Evolutionary conservation across 2,113 vertebrate species (phyloP).

Genomic region (Tricholaema leucomelas): DNA sequence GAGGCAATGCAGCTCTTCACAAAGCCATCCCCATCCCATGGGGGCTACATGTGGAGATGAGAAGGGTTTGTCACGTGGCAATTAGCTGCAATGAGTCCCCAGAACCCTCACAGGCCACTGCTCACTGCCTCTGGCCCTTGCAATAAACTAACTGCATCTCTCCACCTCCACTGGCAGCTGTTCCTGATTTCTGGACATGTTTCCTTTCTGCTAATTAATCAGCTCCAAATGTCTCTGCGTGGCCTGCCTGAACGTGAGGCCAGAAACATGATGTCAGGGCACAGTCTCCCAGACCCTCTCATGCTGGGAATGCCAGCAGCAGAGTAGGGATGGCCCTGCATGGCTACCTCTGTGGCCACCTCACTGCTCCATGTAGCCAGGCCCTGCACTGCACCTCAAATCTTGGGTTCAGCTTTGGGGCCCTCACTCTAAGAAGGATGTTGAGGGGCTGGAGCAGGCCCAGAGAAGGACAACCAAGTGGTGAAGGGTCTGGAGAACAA

Average conservation of each 20-base stretch:
- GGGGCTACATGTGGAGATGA: background rate
- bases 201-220: conserved; percentile 57
- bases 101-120: background rate
- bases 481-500: too few species aligned
- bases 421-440: too few species aligned
- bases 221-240: conserved; percentile 32
- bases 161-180: conserved; percentile 23
- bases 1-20: background rate
- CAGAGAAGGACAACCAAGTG: too few species aligned
- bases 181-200: conserved; percentile 36
- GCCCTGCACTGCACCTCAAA: background rate
- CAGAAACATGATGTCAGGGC: background rate
- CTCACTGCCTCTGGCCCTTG: background rate
- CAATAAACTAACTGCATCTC: conserved; percentile 5
- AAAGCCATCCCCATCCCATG: rapidly evolving
- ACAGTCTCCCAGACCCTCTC: rapidly evolving
- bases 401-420: too few species aligned
- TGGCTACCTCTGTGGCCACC: background rate
- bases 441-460: too few species aligned
- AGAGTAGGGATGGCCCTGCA: background rate
- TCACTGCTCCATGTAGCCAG: background rate
- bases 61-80: background rate
- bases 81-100: conserved; percentile 4
- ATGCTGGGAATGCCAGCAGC: background rate
- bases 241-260: background rate